Base-by-base conservation (phyloP, 2,888 invertebrate species). In the Lottia scabra region DNA sequence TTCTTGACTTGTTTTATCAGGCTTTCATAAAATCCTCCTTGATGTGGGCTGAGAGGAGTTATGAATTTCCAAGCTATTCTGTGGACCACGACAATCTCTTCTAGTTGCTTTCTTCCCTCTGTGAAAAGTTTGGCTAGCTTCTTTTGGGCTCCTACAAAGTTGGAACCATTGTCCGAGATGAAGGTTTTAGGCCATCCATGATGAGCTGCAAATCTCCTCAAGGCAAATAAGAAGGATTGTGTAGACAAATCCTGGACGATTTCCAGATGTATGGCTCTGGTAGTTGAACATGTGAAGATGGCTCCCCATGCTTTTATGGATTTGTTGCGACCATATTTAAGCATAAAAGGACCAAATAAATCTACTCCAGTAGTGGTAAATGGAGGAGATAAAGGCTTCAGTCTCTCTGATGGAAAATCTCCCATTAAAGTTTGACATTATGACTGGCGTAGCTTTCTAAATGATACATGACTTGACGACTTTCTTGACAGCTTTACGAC, bases 261-360 rank as follows among this genome's bases (percentile, higher is more conserved):
- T 56, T 74, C 72, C 27, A 74, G 56, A 68, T 72, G 74, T 13
- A 74, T 45, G 1, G 72, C 74, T 46, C 68, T 65, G 1, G 43
- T 65, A 2, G 62, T 65, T n/a, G 68, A 65, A 56, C 74, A 74
- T 1, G 71, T 72, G 45, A 74, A 74, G 23, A 72, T 27, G 4
- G 70, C 69, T 38, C 69, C 70, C 69, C 70, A 73, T 30, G 73
- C 73, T 19, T 70, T 69, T 23, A 63, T 70, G 15, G 27, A 44
- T 62, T 70, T 63, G 16, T 70, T 67, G n/a, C 48, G 15, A 2
- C 63, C 70, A 65, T 66, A 70, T 30, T 45, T 56, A n/a, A 70
- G 67, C n/a, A 38, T 15, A 63, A 70, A 70, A 1, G 71, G 71
- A 26, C 71, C 71, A 67, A 72, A 72, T 23, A 72, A 19, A 48